Evolutionary conservation across 1,140 invertebrate genomes (phyloP).

Genomic region (Leptinotarsa defecta): DNA sequence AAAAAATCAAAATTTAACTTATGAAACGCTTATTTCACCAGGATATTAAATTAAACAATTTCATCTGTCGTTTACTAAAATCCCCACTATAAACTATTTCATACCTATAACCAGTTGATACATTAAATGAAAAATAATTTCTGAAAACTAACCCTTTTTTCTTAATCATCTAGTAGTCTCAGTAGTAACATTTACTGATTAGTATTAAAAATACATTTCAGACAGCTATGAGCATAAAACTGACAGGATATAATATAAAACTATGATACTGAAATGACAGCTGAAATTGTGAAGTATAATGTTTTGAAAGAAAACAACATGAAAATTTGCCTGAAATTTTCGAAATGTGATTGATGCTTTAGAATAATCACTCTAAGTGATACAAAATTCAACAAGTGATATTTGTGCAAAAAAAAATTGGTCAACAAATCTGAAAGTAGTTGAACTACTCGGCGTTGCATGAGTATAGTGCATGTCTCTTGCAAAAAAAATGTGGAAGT

Average conservation of each 20-base stretch:
- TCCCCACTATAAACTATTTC: no score
- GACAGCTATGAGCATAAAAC: no score
- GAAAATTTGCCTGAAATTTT: constrained; percentile 33
- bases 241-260: no score
- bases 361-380: constrained; percentile 21
- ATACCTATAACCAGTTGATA: no score
- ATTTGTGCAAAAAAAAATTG: constrained; percentile 25
- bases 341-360: constrained; percentile 28
- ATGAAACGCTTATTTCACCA: constrained; percentile 36
- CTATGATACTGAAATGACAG: background rate
- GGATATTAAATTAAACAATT: constrained; percentile 32
- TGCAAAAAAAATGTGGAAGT: constrained; percentile 11
- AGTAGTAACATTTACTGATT: no score
- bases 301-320: background rate
- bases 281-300: constrained; percentile 20
- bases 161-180: no score
- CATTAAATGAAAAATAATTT: no score
- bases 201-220: no score
- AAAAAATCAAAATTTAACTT: constrained; percentile 46
- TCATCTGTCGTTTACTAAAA: background rate
- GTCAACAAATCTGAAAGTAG: constrained; percentile 21
- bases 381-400: constrained; percentile 18
- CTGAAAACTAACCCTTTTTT: no score
- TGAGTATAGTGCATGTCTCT: constrained; percentile 20
- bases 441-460: constrained; percentile 24